Conservation (phyloP, 2,113 vertebrate genomes). For the Ptilonorhynchus violaceus region DNA sequence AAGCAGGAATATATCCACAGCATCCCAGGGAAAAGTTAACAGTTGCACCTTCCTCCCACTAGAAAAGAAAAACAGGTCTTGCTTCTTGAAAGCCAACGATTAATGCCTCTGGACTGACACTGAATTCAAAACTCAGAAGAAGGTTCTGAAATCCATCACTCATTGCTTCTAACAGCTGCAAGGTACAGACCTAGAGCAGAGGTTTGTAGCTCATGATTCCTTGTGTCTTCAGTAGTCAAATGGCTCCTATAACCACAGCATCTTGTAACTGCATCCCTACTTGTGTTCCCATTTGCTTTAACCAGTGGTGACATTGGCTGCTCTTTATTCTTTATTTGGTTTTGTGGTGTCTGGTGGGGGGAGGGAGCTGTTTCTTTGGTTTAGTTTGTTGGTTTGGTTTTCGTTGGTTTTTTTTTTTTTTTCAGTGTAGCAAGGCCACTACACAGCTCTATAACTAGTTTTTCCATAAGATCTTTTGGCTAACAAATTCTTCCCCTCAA, state of each 20-base stretch:
- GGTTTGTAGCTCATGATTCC: not conserved
- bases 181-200: not conserved
- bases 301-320: not conserved
- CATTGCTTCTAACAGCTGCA: not conserved
- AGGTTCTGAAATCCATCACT: not conserved
- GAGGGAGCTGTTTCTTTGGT: not conserved
- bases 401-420: not conserved
- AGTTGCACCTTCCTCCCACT: not conserved
- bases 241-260: not conserved
- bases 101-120: not conserved
- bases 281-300: not conserved
- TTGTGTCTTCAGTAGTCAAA: not conserved
- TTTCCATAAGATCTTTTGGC: not conserved
- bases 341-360: not conserved
- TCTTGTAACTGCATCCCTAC: not conserved
- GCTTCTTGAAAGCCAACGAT: not conserved
- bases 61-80: not conserved
- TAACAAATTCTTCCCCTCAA: not conserved
- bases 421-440: not conserved
- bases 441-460: not conserved
- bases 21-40: not conserved
- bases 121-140: not conserved
- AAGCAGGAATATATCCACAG: not conserved
- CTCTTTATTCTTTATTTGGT: not conserved
- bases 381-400: not conserved